phyloP scores from a whole-genome alignment of 2,888 invertebrate genomes.

The Monoplex corrugatus region DNA sequence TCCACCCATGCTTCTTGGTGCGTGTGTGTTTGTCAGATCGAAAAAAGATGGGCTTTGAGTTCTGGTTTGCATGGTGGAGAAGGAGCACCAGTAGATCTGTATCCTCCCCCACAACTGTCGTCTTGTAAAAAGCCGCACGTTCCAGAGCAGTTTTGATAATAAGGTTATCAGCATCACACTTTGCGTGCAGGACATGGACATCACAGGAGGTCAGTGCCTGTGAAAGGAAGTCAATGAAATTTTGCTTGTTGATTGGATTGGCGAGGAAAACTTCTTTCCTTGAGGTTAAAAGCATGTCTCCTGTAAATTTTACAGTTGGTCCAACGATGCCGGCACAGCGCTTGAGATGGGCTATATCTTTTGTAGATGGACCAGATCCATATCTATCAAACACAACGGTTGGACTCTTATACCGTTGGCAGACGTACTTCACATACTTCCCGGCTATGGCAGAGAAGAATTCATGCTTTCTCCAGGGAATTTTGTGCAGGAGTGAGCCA shows the following conservation, averaged over 20 bases:
- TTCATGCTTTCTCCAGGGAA: constrained; percentile 52
- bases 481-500: constrained; percentile 54
- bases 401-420: constrained; percentile 32
- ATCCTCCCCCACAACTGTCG: constrained; percentile 58
- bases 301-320: constrained; percentile 58
- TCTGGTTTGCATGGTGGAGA: constrained; percentile 35
- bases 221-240: constrained; percentile 60
- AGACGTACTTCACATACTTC: constrained; percentile 48
- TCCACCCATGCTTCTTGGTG: constrained; percentile 5
- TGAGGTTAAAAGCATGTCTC: constrained; percentile 54
- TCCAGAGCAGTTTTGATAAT: constrained; percentile 62
- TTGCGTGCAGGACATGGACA: constrained; percentile 56
- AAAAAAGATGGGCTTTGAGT: constrained; percentile 40
- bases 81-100: constrained; percentile 60
- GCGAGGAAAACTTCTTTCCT: constrained; percentile 65
- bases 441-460: constrained; percentile 48
- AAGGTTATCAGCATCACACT: constrained; percentile 65
- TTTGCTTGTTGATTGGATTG: constrained; percentile 65
- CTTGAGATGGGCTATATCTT: constrained; percentile 56
- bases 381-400: constrained; percentile 62
- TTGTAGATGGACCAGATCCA: constrained; percentile 52
- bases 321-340: constrained; percentile 49
- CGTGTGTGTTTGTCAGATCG: constrained; percentile 14
- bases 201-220: constrained; percentile 45
- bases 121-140: constrained; percentile 41